Evolutionary conservation across 2,113 vertebrate genomes (phyloP), one percentile per base, ranked within the genome.

Genomic region (Ptilorrhoa leucosticta): DNA sequence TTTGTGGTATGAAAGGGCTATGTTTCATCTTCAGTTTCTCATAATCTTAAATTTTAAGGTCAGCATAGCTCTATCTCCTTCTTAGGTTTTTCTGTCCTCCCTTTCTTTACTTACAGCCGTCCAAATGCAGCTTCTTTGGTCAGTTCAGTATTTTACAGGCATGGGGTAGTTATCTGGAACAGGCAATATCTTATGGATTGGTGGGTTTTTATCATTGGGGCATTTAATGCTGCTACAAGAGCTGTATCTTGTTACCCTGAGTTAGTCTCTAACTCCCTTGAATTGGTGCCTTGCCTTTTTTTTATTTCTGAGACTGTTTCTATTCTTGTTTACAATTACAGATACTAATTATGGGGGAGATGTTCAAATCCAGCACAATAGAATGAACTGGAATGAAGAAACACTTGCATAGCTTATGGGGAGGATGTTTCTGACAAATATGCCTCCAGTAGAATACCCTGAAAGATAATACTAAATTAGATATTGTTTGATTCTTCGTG

Each of bases 291-390:
- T 78, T 87, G 64, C 39, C 11, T 61, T 60, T 83, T 83, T 78
- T 65, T 81, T 39, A 77, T 93, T 95, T 94, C 76, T 8, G 4
- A 89, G 79, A 47, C 19, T 60, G 35, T 75, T 95, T 94, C 86
- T 94, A 64, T 92, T 94, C 83, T 84, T 97, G 57, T 94, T 94
- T 93, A 84, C 91, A 84, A 71, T 87, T 92, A 48, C 48, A 44
- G 53, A 84, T 81, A 81, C 39, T 94, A 95, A 95, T 96, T 92
- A 91, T 42, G 58, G 47, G 54, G 71, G 63, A 16, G 45, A 79
- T 92, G 71, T 90, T 96, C 66, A 94, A 95, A 94, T 89, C 45
- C 54, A 91, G 53, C 44, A 90, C 64, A 88, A 88, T n/a, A 88
- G 82, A 75, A 83, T 73, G 68, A 90, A 69, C 83, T 94, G 71